Evolutionary conservation across 2,797 vertebrate genomes (phyloP).

Genomic region (Argyrosomus regius): DNA sequence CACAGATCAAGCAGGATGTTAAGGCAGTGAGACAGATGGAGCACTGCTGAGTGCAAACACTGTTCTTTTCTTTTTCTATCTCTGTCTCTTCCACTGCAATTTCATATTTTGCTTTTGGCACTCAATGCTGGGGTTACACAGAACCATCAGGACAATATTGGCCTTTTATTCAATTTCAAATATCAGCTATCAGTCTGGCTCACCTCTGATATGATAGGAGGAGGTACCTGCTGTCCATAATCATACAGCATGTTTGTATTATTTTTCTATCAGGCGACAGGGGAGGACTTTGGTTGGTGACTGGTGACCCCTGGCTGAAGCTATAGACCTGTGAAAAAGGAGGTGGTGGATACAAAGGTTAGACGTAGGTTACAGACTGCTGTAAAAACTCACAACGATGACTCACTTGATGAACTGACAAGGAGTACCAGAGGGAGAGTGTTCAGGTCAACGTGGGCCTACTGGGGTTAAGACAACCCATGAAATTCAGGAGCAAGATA

Average conservation of each 20-base stretch:
- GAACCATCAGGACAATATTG: not conserved
- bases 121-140: not conserved
- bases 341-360: not conserved
- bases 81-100: conserved; percentile 34
- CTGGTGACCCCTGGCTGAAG: not conserved
- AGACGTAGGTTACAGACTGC: not conserved
- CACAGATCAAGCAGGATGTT: conserved; percentile 23
- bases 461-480: not conserved
- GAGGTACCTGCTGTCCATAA: not conserved
- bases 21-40: conserved; percentile 35
- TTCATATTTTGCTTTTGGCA: conserved; percentile 25
- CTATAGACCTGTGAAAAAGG: not conserved
- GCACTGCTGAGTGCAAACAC: conserved; percentile 7
- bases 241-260: not conserved
- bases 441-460: not conserved
- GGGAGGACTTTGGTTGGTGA: not conserved
- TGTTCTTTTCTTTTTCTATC: conserved; percentile 25
- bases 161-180: conserved; percentile 13
- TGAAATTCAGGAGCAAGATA: no score
- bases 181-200: not conserved
- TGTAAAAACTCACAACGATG: not conserved
- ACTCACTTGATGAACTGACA: not conserved
- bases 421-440: not conserved
- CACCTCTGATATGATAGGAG: not conserved
- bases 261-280: not conserved